Conservation (phyloP, 2,888 invertebrate genomes). For the Mimas tiliae region DNA sequence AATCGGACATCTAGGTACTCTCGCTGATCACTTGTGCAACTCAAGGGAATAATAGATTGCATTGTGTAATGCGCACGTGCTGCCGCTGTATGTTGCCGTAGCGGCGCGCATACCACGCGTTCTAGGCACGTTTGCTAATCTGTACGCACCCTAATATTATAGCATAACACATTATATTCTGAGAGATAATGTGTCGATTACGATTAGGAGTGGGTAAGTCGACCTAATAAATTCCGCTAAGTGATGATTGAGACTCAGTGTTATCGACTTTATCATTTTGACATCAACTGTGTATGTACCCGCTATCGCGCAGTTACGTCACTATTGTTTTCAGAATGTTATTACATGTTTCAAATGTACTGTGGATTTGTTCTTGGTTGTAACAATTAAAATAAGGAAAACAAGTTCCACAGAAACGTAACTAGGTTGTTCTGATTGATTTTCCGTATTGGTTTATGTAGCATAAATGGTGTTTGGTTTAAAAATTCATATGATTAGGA, state of each 20-base stretch:
- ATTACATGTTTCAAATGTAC: not conserved
- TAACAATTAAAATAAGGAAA: slow-evolving; percentile 12
- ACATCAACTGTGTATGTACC: slow-evolving; percentile 35
- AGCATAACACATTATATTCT: not conserved
- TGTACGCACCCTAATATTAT: not conserved
- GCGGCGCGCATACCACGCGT: not conserved
- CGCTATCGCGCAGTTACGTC: slow-evolving; percentile 9
- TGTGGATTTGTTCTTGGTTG: not conserved
- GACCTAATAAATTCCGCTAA: slow-evolving; percentile 38
- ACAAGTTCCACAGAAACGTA: slow-evolving; percentile 2
- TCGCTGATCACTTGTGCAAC: too few species aligned
- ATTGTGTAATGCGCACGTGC: not conserved
- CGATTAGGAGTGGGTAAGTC: slow-evolving; percentile 35
- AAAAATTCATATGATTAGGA: slow-evolving; percentile 10
- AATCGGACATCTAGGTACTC: too few species aligned
- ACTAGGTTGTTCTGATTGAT: not conserved
- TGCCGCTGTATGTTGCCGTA: not conserved
- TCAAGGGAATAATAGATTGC: not conserved
- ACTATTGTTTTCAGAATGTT: not conserved
- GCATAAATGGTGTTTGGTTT: slow-evolving; percentile 11
- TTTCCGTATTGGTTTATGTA: slow-evolving; percentile 6
- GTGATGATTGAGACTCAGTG: slow-evolving; percentile 33
- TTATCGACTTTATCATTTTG: slow-evolving; percentile 42
- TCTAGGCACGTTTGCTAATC: not conserved
- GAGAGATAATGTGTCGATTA: slow-evolving; percentile 41